These are phyloP conservation scores for Fragum fragum DNA, from an alignment of 2,888 invertebrate genomes.

Conservation along the genomic window DNA sequence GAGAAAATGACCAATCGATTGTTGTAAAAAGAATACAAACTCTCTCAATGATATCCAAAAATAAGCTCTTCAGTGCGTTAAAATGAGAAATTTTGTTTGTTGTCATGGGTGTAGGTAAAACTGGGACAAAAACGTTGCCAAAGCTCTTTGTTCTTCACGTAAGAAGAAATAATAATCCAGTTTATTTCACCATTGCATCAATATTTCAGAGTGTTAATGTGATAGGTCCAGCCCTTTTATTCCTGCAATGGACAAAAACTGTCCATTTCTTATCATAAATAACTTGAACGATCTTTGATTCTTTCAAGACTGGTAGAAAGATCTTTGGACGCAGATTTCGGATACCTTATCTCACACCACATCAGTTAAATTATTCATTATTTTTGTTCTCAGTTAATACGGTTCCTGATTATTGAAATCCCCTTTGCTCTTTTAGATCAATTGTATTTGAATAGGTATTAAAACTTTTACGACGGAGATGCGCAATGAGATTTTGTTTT, in stretches of 20 bases:
- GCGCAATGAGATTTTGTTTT: neutral
- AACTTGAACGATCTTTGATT: slow-evolving; percentile 35
- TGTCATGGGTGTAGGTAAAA: too few species aligned
- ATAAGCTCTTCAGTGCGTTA: too few species aligned
- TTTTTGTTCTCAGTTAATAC: slow-evolving; percentile 44
- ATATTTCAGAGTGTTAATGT: slow-evolving; percentile 8
- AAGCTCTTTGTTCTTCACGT: too few species aligned
- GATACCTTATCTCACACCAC: slow-evolving; percentile 55
- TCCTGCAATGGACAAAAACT: neutral
- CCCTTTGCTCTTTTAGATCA: slow-evolving; percentile 45
- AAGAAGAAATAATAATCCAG: too few species aligned
- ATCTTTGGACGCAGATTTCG: slow-evolving; percentile 36
- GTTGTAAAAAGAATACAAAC: too few species aligned
- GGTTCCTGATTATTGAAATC: slow-evolving; percentile 38
- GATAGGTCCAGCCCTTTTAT: neutral
- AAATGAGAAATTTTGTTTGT: too few species aligned
- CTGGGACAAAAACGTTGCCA: too few species aligned
- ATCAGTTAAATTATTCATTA: slow-evolving; percentile 67
- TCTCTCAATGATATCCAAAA: too few species aligned
- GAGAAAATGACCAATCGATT: too few species aligned
- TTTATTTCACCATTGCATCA: slow-evolving; percentile 16
- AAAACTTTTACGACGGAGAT: slow-evolving; percentile 43
- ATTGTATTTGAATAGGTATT: slow-evolving; percentile 55
- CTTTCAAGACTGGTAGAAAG: slow-evolving; percentile 7
- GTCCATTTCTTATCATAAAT: slow-evolving; percentile 43